Conservation (phyloP, 2,888 invertebrate species). For the Barypeithes pellucidus region DNA sequence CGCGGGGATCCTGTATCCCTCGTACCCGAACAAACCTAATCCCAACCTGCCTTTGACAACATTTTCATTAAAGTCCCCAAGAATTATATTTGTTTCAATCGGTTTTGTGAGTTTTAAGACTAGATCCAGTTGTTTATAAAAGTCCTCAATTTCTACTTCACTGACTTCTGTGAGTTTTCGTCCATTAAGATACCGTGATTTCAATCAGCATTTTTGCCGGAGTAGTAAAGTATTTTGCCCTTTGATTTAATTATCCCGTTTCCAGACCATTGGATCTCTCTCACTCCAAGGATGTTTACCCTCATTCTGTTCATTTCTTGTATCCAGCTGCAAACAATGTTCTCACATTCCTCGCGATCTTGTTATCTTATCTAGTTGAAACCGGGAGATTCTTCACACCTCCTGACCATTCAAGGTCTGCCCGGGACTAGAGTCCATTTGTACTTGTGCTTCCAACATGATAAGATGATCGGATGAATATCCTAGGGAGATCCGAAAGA, state of each 20-base stretch:
- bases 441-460: slow-evolving; percentile 24
- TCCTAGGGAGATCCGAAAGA: slow-evolving; percentile 20
- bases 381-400: slow-evolving; percentile 32
- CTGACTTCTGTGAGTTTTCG: too few relatives aligned
- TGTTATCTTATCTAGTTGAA: slow-evolving; percentile 27
- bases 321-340: too few relatives aligned
- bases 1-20: too few relatives aligned
- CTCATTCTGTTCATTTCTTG: slow-evolving; percentile 27
- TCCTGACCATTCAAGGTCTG: slow-evolving; percentile 13
- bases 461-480: slow-evolving; percentile 19
- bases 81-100: too few relatives aligned
- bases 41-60: too few relatives aligned
- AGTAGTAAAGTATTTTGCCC: background rate
- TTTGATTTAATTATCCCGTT: slow-evolving; percentile 11
- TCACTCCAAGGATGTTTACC: slow-evolving; percentile 21
- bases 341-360: too few relatives aligned
- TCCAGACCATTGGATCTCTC: slow-evolving; percentile 17
- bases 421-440: slow-evolving; percentile 38
- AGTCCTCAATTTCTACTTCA: too few relatives aligned
- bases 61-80: too few relatives aligned
- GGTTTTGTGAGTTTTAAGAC: too few relatives aligned
- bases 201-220: too few relatives aligned
- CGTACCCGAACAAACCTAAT: too few relatives aligned
- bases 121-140: too few relatives aligned
- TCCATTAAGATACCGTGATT: background rate